Evolutionary conservation across 2,797 vertebrate species (phyloP).

Genomic region (Neomorphus geoffroyi): DNA sequence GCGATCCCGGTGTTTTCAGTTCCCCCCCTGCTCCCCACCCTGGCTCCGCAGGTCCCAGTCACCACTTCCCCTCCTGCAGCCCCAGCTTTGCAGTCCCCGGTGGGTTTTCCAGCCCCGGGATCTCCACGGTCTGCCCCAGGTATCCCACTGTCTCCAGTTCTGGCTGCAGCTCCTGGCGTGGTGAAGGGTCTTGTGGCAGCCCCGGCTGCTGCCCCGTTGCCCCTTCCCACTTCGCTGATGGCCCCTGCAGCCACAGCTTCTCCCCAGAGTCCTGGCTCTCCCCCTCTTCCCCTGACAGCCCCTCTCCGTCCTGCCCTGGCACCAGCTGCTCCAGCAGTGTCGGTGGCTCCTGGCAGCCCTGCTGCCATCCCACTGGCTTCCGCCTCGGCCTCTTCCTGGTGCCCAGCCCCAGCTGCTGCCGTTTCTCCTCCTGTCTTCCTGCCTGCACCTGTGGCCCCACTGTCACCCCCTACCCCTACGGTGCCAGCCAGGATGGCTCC

Average conservation of each 20-base stretch:
- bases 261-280: not conserved
- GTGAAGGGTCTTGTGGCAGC: not conserved
- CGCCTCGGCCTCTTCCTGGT: slow-evolving; percentile 12
- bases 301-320: not conserved
- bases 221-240: not conserved
- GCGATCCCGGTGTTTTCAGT: not conserved
- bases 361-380: slow-evolving; percentile 11
- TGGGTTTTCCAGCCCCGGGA: slow-evolving; percentile 55
- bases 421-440: not conserved
- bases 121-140: no score
- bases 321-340: slow-evolving; percentile 13
- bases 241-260: no score
- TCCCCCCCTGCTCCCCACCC: slow-evolving; percentile 19
- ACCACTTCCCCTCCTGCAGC: slow-evolving; percentile 9
- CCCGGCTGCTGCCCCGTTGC: not conserved
- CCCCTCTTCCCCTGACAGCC: not conserved
- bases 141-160: slow-evolving; percentile 74
- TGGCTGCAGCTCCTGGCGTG: slow-evolving; percentile 65
- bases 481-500: slow-evolving; percentile 51
- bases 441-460: slow-evolving; percentile 59
- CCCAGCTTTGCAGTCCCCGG: not conserved
- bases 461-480: slow-evolving; percentile 62
- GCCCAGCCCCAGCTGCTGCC: not conserved
- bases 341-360: slow-evolving; percentile 74
- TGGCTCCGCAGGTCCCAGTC: not conserved